Base-by-base conservation (phyloP, 1,140 invertebrate genomes). In the Chrysopa pallens region DNA sequence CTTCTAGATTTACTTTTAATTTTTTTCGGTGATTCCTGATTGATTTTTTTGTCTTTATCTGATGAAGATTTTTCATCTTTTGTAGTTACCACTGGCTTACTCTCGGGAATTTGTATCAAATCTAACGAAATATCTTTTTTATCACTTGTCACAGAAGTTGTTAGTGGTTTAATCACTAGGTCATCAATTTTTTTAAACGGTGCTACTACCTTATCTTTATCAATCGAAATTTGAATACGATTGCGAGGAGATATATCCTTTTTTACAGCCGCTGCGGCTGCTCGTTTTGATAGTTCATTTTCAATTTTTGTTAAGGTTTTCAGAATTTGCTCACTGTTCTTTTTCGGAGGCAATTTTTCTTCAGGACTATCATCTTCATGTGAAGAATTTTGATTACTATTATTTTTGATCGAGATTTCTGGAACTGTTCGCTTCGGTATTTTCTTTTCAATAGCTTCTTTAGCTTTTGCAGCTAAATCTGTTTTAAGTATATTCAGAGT, bases 401-500 rank as follows among this genome's bases (percentile, higher is more conserved):
- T 29, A 37, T 45, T 43, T 51, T 45, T 23, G 46, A 46, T 41
- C 42, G 49, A 8, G 50, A 44, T 38, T 46, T 49, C 35, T 23
- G 17, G 17, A 23, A 23, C 17, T 23, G 17, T 5, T 5, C 46
- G 47, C 43, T 58, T 64, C 17, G 55, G 60, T 42, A 55, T 60
- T 53, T 63, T 66, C 56, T 60, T 68, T 45, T 68, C 66, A 42
- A 69, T 55, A 6, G 62, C 63, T 36, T 67, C 72, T 29, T 68
- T 67, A 2, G 73, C 73, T 51, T 76, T 76, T 0, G 73, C 73
- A 0, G 74, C 73, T n/a, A 78, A 57, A 1, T 66, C 74, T 12
- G 62, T 66, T 48, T 76, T 74, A 1, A 78, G 50, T 46, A 70
- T 66, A 49, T 73, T 70, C 40, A 82, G 53, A 46, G 78, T 75